A percentile compares a stretch with the other conserved stretches of the same genome.
Evolutionary conservation across 2,113 vertebrate genomes (phyloP).

Genomic region (Mobula hypostoma): DNA sequence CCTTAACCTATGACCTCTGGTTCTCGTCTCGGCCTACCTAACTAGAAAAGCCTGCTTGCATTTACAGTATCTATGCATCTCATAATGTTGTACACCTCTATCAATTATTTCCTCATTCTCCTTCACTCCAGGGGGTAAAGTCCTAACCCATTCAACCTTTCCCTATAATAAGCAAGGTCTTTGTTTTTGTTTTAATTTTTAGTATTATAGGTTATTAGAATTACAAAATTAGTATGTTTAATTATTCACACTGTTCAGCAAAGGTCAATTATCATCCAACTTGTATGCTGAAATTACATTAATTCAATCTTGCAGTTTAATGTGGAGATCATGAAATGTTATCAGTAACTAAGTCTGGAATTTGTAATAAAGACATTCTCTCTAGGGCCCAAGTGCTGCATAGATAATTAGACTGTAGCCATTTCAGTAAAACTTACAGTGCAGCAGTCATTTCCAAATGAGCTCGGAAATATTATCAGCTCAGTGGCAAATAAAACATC

Average conservation of each 20-base stretch:
- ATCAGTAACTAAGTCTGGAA: neutral
- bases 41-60: no score
- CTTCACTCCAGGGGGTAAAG: no score
- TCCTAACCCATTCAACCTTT: no score
- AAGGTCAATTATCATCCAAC: neutral
- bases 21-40: no score
- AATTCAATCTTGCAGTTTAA: neutral
- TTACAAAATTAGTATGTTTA: neutral
- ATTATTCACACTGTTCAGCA: neutral
- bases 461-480: neutral
- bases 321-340: neutral
- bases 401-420: conserved; percentile 26
- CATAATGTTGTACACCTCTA: no score
- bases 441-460: neutral
- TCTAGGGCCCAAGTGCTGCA: neutral
- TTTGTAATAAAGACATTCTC: neutral
- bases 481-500: neutral
- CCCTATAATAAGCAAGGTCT: no score
- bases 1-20: no score
- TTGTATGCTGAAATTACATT: neutral
- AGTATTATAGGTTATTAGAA: no score
- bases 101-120: no score
- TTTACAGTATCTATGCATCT: no score
- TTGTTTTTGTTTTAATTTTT: no score
- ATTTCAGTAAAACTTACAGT: neutral